Evolutionary conservation across 2,888 invertebrate species (phyloP), one percentile per base, ranked within the genome.

Genomic region (Alsophila aescularia): DNA sequence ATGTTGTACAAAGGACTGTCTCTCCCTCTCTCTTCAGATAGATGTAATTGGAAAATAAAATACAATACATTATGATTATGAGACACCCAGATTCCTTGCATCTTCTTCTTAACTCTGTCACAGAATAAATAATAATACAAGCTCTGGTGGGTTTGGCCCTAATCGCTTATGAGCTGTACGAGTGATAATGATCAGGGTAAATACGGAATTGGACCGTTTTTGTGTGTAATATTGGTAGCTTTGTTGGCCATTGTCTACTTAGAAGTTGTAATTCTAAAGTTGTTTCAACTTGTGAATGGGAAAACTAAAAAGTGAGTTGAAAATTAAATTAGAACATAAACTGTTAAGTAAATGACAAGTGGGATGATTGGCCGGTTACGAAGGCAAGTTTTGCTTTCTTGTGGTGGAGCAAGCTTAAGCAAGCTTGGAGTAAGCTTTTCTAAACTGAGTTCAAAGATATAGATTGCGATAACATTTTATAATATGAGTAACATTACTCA

Each of bases 211-310:
- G 75, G 73, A 73, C 73, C 77, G 72, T 71, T 72, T 70, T 67
- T 56, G 55, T 58, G 84, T 75, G 85, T 85, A 85, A 83, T 69
- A 76, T 83, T 75, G 82, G 85, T 79, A 85, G 85, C 83, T 56
- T 73, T 72, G 68, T 68, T 61, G 35, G 13, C 47, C 61, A 74
- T 77, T 79, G 77, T 69, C 72, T 83, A 82, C 81, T 71, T 57
- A 64, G 79, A 77, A 84, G 48, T 18, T 18, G 52, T 60, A 41
- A 52, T 41, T 41, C 31, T 31, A 15, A 52, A 43, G 32, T 34
- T 44, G 27, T 39, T 47, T 32, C 18, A 18, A 39, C 34, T 57
- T 53, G 60, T 62, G 52, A 60, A 63, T 56, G 47, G 51, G 42
- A 60, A 53, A 52, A 52, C 59, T 40, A 47, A 48, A 29, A 42